Evolutionary conservation across 2,113 vertebrate species (phyloP).

Genomic region (Hepsetus odoe): DNA sequence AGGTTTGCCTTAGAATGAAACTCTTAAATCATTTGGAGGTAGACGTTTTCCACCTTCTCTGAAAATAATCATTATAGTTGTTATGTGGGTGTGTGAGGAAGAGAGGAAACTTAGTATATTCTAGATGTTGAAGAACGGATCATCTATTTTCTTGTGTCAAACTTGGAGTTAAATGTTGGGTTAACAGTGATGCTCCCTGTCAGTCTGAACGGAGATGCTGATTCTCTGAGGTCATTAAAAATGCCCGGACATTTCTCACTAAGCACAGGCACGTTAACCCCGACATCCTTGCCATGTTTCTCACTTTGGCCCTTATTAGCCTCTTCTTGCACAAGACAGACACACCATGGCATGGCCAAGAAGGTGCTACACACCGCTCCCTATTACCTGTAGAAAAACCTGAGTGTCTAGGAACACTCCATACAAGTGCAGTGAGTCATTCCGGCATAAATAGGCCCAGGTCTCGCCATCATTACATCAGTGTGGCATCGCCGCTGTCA

Average conservation of each 20-base stretch:
- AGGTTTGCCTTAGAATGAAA: background rate
- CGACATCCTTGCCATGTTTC: background rate
- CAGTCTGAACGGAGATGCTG: background rate
- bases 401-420: background rate
- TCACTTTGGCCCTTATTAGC: constrained; percentile 13
- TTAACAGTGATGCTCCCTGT: constrained; percentile 6
- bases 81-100: background rate
- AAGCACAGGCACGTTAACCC: background rate
- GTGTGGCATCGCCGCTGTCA: constrained; percentile 1
- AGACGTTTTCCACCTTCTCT: background rate
- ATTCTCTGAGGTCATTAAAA: constrained; percentile 8
- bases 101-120: background rate
- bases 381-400: constrained; percentile 2
- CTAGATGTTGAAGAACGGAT: background rate
- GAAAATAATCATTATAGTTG: background rate
- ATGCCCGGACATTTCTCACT: background rate
- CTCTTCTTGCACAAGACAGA: constrained; percentile 11
- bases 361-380: background rate
- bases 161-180: constrained; percentile 6
- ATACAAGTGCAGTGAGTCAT: constrained; percentile 28
- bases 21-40: background rate
- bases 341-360: background rate
- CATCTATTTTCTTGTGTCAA: background rate
- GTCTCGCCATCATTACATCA: constrained; percentile 32
- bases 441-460: constrained; percentile 21